Evolutionary conservation across 2,797 vertebrate species (phyloP), one percentile per base, ranked within the genome.

Genomic region (Esox masquinongy): DNA sequence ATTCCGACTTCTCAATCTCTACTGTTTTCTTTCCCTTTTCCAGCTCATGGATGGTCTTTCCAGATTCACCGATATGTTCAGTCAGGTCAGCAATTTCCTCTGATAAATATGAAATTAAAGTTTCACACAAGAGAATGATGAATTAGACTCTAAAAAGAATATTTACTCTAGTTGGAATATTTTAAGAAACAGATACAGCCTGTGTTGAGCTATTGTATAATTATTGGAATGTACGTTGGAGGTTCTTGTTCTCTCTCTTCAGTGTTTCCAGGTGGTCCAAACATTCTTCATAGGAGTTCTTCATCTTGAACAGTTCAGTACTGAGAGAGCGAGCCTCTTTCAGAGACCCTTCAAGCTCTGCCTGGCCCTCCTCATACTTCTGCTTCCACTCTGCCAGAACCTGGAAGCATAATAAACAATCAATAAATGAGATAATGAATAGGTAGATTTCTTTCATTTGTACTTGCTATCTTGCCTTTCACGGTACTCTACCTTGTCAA

Each of bases 61-160:
- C 95, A 79, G 79, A 92, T 81, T 96, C 95, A 2, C 95, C 94
- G 39, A 97, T 93, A 86, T 96, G 95, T 24, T 97, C 95, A 0
- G 94, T 96, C 34, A 97, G 92, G 84, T 97, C 96, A 0, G 95
- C 90, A 81, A 97, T 96, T 91, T 96, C 96, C 92, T 96, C 96
- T 96, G 76, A 61, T 22, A 24, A 74, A 66, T 1, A 59, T 22
- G 68, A 5, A 15, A 6, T 12, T 68, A 64, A 12, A 3, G 14
- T 19, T 77, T 67, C 22, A 61, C n/a, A 59, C 7, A 59, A 24
- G 9, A 43, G 43, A 43, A 26, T 24, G 22, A 24, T 61, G 3
- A 22, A 61, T 22, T 61, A 22, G 22, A 61, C 24, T 61, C n/a
- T 11, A 24, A 24, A 24, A 24, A 24, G n/a, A 12, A 11, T 12